phyloP scores from a whole-genome alignment of 2,888 invertebrate species.

The Erebia ligea region DNA sequence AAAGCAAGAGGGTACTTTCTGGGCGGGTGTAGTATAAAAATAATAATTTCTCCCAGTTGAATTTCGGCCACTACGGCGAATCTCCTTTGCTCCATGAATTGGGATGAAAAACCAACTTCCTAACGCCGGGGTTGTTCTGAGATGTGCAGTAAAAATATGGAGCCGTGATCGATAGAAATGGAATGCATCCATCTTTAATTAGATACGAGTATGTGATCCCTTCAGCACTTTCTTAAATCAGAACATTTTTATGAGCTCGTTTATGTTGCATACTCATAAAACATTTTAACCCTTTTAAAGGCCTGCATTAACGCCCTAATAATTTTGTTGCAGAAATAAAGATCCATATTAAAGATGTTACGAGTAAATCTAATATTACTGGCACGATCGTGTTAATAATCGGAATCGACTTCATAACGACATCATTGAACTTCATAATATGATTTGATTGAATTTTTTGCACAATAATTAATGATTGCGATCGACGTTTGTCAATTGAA shows the following conservation, averaged over 20 bases:
- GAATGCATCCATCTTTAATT: too few relatives aligned
- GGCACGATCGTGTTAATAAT: background rate
- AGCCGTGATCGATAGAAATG: too few relatives aligned
- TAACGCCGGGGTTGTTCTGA: too few relatives aligned
- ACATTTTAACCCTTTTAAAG: conserved; percentile 2
- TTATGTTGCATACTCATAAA: conserved; percentile 4
- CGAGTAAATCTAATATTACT: background rate
- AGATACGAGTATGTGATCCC: too few relatives aligned
- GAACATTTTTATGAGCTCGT: background rate
- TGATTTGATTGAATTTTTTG: conserved; percentile 16
- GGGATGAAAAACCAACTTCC: too few relatives aligned
- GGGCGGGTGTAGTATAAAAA: too few relatives aligned
- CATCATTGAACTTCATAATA: background rate
- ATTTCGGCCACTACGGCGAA: too few relatives aligned
- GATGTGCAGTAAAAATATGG: too few relatives aligned
- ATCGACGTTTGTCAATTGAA: conserved; percentile 20
- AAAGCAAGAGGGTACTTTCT: too few relatives aligned
- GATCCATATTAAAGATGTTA: background rate
- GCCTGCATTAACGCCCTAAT: conserved; percentile 13
- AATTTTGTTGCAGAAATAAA: conserved; percentile 11
- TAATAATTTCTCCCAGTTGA: too few relatives aligned
- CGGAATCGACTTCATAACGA: background rate
- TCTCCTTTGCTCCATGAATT: too few relatives aligned
- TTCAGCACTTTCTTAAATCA: background rate
- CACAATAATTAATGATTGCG: background rate